phyloP scores from a whole-genome alignment of 2,113 vertebrate species.

The Pelobates fuscus region DNA sequence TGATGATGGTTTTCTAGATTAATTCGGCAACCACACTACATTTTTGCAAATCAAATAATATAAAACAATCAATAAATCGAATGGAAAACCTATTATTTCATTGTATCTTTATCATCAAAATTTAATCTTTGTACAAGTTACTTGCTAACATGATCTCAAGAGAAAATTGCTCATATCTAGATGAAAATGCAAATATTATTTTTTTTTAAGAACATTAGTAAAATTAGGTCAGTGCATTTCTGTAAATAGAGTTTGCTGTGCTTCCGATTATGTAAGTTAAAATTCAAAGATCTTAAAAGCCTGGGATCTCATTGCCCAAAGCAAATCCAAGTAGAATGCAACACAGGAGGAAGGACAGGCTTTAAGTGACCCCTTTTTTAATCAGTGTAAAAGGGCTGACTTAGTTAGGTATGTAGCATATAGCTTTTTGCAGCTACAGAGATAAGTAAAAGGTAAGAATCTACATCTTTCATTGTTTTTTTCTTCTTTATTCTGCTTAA shows the following conservation, averaged over 20 bases:
- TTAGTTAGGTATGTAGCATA: slow-evolving; percentile 33
- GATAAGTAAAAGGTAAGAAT: slow-evolving; percentile 44
- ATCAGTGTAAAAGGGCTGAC: slow-evolving; percentile 21
- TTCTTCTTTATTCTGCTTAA: slow-evolving; percentile 2
- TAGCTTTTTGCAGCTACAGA: slow-evolving; percentile 14
- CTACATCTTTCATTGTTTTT: background rate
- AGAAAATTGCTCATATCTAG: slow-evolving; percentile 35
- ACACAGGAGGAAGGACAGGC: slow-evolving; percentile 20
- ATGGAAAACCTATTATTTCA: background rate
- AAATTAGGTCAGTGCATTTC: slow-evolving; percentile 61
- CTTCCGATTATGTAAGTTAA: slow-evolving; percentile 53
- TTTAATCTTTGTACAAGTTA: background rate
- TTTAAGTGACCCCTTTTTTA: slow-evolving; percentile 45
- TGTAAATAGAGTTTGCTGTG: slow-evolving; percentile 51
- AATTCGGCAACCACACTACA: too few relatives aligned
- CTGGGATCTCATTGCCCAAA: slow-evolving; percentile 59
- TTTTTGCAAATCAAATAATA: too few relatives aligned
- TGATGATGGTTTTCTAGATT: too few relatives aligned
- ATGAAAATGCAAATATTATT: slow-evolving; percentile 49
- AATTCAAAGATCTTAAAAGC: slow-evolving; percentile 66
- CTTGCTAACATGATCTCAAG: background rate
- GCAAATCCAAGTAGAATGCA: slow-evolving; percentile 51
- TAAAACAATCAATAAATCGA: too few relatives aligned
- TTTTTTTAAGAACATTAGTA: slow-evolving; percentile 35
- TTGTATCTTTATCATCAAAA: background rate